Evolutionary conservation across 2,797 vertebrate genomes (phyloP), one percentile per base, ranked within the genome.

Genomic region (Arremon brunneinucha): DNA sequence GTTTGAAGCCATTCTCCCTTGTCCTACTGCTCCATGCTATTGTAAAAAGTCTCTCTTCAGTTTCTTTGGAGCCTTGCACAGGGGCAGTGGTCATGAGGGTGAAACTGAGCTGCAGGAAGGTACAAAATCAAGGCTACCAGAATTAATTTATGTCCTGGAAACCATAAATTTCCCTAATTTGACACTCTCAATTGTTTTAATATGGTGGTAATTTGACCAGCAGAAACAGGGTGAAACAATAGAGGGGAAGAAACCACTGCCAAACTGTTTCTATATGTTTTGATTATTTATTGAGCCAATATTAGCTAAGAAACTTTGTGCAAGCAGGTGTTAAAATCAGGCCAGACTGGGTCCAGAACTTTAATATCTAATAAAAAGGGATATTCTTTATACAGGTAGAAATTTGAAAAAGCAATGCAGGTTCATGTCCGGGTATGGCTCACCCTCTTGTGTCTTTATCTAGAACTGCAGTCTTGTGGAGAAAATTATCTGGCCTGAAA

Each of bases 401-500:
- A 76, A 81, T 16, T 16, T 23, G 4, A 44, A 59, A 64, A 87
- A n/a, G 6, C 0, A 3, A 12, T 21, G 26, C 26, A 70, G 19
- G 6, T 43, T 50, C 49, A 80, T 80, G 15, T 41, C 24, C 71
- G 46, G 34, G 46, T 34, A 41, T 34, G 23, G 75, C 32, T 93
- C 87, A 57, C 94, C 96, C 93, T 89, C 95, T 87, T 80, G 92
- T 87, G 95, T 63, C 83, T 47, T 56, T 60, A 81, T 12, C 23
- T 8, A 60, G 95, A 92, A 97, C 4, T 93, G 90, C 95, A 96
- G 75, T 11, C 22, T 8, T 19, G 19, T 3, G 2, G 21, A 49
- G 27, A 46, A 83, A 63, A 56, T 4, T 0, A 14, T 30, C 20
- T 28, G 12, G 6, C 14, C 21, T 80, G 9, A 89, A 77, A 46